Conservation (phyloP, 2,113 vertebrate genomes). For the Percina caprodes region DNA sequence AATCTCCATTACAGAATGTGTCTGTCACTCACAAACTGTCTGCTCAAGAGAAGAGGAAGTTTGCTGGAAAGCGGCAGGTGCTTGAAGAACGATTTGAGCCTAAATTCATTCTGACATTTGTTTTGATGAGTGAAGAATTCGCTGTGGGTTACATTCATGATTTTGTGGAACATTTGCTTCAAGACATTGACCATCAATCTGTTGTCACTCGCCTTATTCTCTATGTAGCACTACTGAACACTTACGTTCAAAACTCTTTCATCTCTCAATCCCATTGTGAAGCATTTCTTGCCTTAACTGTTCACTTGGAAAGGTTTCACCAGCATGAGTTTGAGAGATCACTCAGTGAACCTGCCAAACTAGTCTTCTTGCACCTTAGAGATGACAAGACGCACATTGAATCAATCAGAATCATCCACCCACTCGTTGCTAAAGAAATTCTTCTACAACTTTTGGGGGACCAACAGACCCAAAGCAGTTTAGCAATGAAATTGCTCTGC, state of each 20-base stretch:
- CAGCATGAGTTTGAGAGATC: constrained; percentile 75
- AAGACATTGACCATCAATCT: constrained; percentile 76
- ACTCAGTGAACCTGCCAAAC: constrained; percentile 76
- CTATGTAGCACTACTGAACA: constrained; percentile 87
- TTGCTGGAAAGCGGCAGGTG: constrained; percentile 73
- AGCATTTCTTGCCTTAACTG: constrained; percentile 75
- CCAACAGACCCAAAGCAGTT: constrained; percentile 78
- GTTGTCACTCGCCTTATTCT: constrained; percentile 78
- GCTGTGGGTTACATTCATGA: constrained; percentile 63
- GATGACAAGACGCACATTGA: constrained; percentile 83
- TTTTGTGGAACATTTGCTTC: constrained; percentile 82
- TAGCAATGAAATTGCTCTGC: constrained; percentile 81
- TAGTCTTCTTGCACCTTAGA: constrained; percentile 86
- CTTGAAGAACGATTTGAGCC: constrained; percentile 73
- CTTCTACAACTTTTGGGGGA: constrained; percentile 81
- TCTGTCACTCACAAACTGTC: constrained; percentile 87
- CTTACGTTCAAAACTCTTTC: constrained; percentile 86
- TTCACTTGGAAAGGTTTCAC: constrained; percentile 62
- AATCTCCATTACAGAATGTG: constrained; percentile 82
- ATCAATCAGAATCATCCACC: constrained; percentile 87
- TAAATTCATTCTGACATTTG: constrained; percentile 87
- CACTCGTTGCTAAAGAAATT: constrained; percentile 87
- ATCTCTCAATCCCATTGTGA: constrained; percentile 89
- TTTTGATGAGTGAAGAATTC: constrained; percentile 88
- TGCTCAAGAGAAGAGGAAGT: constrained; percentile 79